Conservation (phyloP, 2,113 vertebrate species). For the Vombatus ursinus region DNA sequence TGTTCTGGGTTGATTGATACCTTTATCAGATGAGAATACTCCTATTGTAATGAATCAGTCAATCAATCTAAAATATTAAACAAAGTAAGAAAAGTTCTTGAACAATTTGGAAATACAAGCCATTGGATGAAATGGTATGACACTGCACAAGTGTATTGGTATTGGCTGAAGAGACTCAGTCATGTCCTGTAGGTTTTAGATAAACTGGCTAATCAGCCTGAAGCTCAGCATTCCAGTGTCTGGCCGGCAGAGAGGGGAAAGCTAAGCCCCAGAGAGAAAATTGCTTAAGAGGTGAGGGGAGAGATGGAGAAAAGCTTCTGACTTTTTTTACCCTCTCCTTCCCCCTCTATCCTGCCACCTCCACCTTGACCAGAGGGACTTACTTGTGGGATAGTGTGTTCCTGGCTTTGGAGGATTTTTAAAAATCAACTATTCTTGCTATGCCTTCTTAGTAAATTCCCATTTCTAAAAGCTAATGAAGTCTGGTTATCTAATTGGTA, state of each 20-base stretch:
- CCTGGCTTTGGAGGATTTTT: no score
- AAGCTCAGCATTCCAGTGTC: not conserved
- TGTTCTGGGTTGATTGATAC: not conserved
- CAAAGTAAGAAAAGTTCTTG: not conserved
- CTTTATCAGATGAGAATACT: not conserved
- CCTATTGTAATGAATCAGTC: not conserved
- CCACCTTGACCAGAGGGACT: no score
- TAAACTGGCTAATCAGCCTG: not conserved
- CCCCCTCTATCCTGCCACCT: no score
- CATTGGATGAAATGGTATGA: not conserved
- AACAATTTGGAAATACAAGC: not conserved
- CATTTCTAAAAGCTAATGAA: no score
- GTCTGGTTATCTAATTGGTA: no score
- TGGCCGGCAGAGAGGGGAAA: not conserved
- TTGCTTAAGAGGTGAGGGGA: not conserved
- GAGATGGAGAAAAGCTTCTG: not conserved
- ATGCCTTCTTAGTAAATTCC: no score
- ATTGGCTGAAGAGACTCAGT: not conserved
- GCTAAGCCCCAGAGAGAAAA: not conserved
- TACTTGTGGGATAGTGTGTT: no score
- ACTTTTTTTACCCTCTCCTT: not conserved
- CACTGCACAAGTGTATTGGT: not conserved
- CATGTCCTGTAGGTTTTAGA: not conserved
- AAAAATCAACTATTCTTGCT: no score
- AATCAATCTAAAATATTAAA: not conserved